Percentiles rank a stretch among this genome's conserved stretches.
phyloP scores from a whole-genome alignment of 2,888 invertebrate genomes.

The Protonemura montana region DNA sequence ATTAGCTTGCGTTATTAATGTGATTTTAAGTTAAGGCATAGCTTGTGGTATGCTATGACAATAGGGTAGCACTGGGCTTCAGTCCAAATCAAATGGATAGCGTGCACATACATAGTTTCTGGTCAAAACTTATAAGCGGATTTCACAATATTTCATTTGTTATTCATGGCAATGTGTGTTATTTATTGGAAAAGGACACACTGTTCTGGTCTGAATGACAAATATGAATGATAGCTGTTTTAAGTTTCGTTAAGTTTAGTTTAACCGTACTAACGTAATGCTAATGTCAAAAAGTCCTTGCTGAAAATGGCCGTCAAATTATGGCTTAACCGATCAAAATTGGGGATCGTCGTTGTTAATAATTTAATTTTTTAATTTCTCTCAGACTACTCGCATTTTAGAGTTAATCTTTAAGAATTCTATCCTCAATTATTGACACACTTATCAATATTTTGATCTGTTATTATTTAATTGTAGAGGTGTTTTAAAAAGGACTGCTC shows the following conservation, averaged over 20 bases:
- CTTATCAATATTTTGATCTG: no score
- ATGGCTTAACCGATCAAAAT: no score
- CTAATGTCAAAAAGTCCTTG: no score
- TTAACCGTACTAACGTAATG: no score
- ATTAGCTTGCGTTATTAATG: conserved; percentile 26
- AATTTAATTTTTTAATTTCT: no score
- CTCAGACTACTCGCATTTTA: no score
- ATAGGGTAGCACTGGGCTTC: not conserved
- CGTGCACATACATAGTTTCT: not conserved
- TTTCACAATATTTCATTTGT: conserved; percentile 5
- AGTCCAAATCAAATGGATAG: not conserved
- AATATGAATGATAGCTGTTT: not conserved
- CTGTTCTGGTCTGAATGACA: not conserved
- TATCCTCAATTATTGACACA: no score
- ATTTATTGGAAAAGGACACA: conserved; percentile 3
- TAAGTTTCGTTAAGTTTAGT: not conserved
- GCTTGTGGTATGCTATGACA: not conserved
- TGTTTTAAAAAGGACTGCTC: no score
- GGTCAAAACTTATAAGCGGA: not conserved
- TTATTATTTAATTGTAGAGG: no score
- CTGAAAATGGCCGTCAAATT: no score
- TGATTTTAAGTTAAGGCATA: conserved; percentile 7
- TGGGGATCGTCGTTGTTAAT: no score
- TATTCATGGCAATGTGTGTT: not conserved
- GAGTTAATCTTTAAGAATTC: no score